Conservation (phyloP, 2,888 invertebrate genomes). For the Morpho achilles region DNA sequence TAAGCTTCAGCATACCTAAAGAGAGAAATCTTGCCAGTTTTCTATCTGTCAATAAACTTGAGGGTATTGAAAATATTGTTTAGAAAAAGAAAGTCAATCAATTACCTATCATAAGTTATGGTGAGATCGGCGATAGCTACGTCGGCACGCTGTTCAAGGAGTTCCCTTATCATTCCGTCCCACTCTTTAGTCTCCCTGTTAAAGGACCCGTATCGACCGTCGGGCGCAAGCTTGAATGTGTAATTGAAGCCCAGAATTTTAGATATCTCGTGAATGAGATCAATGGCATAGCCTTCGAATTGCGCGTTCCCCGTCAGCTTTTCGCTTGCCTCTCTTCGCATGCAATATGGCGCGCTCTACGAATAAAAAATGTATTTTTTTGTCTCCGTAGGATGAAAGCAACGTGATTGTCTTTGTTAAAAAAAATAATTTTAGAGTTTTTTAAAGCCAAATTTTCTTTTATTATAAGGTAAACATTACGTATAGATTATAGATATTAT, state of each 20-base stretch:
- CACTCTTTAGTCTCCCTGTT: slow-evolving; percentile 92
- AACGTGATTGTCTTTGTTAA: slow-evolving; percentile 5
- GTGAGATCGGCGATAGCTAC: slow-evolving; percentile 98
- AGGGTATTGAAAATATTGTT: no score
- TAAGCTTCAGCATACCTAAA: no score
- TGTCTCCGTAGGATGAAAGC: slow-evolving; percentile 1
- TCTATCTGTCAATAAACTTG: no score
- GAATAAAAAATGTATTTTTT: slow-evolving; percentile 7
- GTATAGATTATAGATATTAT: no score
- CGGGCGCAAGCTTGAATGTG: slow-evolving; percentile 90
- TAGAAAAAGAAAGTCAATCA: neutral
- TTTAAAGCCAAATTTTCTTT: neutral
- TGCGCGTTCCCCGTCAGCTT: slow-evolving; percentile 93
- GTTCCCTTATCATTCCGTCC: slow-evolving; percentile 94
- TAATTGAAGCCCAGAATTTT: slow-evolving; percentile 92
- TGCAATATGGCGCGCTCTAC: slow-evolving; percentile 97
- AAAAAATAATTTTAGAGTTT: slow-evolving; percentile 1
- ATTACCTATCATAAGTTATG: slow-evolving; percentile 96
- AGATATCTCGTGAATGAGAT: slow-evolving; percentile 95
- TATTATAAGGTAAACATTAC: neutral
- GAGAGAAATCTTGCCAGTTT: no score
- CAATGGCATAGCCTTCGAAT: slow-evolving; percentile 96
- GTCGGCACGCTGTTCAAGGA: slow-evolving; percentile 94
- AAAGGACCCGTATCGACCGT: slow-evolving; percentile 90
- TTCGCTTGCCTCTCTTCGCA: slow-evolving; percentile 93